phyloP scores from a whole-genome alignment of 2,888 invertebrate genomes.

The Liposcelis brunnea region DNA sequence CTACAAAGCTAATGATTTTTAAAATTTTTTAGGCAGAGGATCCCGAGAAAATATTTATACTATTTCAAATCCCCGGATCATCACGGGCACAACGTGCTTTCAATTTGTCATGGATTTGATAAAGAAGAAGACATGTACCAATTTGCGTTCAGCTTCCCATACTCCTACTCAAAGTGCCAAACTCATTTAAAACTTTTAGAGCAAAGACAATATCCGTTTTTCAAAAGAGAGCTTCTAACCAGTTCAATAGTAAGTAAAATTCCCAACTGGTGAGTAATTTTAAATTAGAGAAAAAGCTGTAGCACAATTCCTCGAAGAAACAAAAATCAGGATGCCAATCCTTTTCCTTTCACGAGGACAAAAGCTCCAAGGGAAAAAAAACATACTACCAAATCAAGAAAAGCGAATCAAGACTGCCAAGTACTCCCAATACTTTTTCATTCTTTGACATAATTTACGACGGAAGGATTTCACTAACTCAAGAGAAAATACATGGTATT shows the following conservation, averaged over 20 bases:
- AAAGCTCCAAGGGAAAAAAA: too few species aligned
- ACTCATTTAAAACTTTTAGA: constrained; percentile 63
- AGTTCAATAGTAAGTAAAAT: constrained; percentile 28
- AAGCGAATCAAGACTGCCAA: background rate
- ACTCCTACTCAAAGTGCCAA: constrained; percentile 84
- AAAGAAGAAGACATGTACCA: constrained; percentile 89
- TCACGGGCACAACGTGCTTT: constrained; percentile 78
- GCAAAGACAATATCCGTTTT: constrained; percentile 35
- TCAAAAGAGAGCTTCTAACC: constrained; percentile 52
- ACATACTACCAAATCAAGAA: background rate
- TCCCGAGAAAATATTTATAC: constrained; percentile 68
- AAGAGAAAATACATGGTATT: background rate
- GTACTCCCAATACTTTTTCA: background rate
- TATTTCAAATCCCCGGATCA: constrained; percentile 83
- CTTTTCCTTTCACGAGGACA: too few species aligned
- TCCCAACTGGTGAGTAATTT: background rate
- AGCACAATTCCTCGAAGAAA: too few species aligned
- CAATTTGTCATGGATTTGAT: constrained; percentile 88
- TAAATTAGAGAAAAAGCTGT: background rate
- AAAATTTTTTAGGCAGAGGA: constrained; percentile 42
- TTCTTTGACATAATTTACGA: too few species aligned
- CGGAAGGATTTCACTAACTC: background rate
- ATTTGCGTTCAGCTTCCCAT: constrained; percentile 85
- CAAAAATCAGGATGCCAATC: too few species aligned
- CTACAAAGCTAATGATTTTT: background rate